Evolutionary conservation across 2,888 invertebrate species (phyloP), one percentile per base, ranked within the genome.

Genomic region (Bimastos eiseni): DNA sequence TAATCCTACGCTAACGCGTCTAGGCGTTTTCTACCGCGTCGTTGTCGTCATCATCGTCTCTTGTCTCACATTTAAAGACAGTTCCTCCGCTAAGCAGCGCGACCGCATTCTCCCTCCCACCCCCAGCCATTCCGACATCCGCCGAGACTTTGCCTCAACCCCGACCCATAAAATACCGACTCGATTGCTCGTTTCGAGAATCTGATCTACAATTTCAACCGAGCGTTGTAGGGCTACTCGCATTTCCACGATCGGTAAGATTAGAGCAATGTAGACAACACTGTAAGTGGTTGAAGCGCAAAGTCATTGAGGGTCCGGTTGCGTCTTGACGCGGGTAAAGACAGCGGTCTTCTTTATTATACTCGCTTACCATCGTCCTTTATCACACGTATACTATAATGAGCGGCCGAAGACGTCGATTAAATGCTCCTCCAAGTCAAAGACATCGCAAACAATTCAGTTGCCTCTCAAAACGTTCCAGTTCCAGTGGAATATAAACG

Each of bases 1-100:
- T 36, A 86, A 86, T 86, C 86, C 86, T n/a, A 70, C 70, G 70
- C 70, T 70, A 70, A 70, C 30, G 70, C 70, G 70, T 8, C 70
- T 70, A 6, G 70, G 30, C 70, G 70, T 70, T n/a, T 70, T 70
- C 70, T n/a, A 70, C 70, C 30, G n/a, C 70, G 33, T 84, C 84
- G 84, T 84, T 34, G 84, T 84, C 36, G 21, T 84, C 84, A 36
- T 37, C 37, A 34, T 86, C 86, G 86, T 86, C 86, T 37, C 86
- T 86, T 37, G 86, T 86, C 86, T 86, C 86, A 37, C 86, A 86
- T 86, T 86, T 37, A 37, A 86, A 37, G 86, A 86, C 34, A 86
- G 34, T 86, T 34, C 70, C n/a, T 6, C 86, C 21, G 86, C 37
- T 33, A 86, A 86, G 86, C 34, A 86, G 36, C 37, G 37, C 86